Conservation (phyloP, 2,113 vertebrate genomes). For the Corydoras maculifer region DNA sequence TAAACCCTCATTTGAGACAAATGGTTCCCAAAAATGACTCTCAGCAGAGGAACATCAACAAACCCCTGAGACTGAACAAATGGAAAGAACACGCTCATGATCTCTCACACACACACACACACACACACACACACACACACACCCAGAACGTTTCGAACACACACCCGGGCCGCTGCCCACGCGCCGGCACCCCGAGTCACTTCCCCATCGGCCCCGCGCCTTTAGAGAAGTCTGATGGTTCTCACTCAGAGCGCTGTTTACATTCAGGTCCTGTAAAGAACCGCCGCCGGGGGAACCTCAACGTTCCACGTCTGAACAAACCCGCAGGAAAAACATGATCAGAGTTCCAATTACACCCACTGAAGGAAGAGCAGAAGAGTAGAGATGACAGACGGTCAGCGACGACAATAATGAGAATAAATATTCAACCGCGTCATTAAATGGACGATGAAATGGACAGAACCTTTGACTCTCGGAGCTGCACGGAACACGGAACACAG, state of each 20-base stretch:
- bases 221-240: conserved; percentile 40
- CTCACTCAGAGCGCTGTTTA: too few relatives aligned
- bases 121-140: background rate
- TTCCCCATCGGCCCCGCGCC: conserved; percentile 27
- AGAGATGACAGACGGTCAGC: too few relatives aligned
- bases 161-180: conserved; percentile 38
- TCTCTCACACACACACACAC: background rate
- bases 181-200: background rate
- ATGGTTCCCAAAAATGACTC: conserved; percentile 3
- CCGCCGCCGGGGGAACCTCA: too few relatives aligned
- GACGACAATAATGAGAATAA: too few relatives aligned
- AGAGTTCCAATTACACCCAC: background rate
- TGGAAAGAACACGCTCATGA: conserved; percentile 30
- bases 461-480: too few relatives aligned
- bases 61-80: conserved; percentile 19
- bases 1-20: conserved; percentile 15
- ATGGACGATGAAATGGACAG: too few relatives aligned
- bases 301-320: conserved; percentile 4
- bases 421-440: too few relatives aligned
- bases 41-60: conserved; percentile 13
- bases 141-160: conserved; percentile 24
- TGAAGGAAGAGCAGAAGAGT: too few relatives aligned
- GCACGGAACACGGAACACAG: too few relatives aligned
- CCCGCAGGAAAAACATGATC: conserved; percentile 14
- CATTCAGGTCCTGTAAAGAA: too few relatives aligned